A percentile compares a stretch with the other conserved stretches of the same genome.
Conservation (phyloP, 2,113 vertebrate species). For the Vombatus ursinus region DNA sequence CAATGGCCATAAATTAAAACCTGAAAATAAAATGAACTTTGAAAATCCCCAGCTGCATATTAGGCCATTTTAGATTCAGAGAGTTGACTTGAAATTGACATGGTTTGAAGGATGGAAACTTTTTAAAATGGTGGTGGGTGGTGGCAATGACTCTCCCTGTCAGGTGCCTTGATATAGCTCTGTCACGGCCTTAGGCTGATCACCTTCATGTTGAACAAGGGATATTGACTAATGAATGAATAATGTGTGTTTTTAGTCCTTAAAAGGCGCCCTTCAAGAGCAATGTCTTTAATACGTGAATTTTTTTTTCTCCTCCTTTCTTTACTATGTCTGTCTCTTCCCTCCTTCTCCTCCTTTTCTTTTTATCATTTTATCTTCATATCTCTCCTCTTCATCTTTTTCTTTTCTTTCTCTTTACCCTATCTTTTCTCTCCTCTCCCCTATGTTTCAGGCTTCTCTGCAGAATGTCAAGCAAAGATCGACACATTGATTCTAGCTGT, state of each 20-base stretch:
- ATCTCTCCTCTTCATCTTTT: slow-evolving; percentile 60
- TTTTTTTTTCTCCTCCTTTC: background rate
- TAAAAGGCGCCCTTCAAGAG: slow-evolving; percentile 76
- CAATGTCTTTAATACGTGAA: slow-evolving; percentile 79
- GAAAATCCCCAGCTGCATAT: background rate
- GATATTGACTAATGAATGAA: slow-evolving; percentile 94
- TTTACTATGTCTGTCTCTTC: background rate
- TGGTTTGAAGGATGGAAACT: slow-evolving; percentile 51
- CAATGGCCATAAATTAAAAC: slow-evolving; percentile 23
- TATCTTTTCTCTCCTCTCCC: slow-evolving; percentile 6
- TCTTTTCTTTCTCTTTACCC: slow-evolving; percentile 58
- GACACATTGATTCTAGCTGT: slow-evolving; percentile 99
- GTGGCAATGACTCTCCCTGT: slow-evolving; percentile 60
- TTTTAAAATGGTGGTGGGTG: background rate
- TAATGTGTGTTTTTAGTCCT: slow-evolving; percentile 86
- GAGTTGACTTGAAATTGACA: slow-evolving; percentile 68
- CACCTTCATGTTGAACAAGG: slow-evolving; percentile 97
- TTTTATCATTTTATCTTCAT: slow-evolving; percentile 61
- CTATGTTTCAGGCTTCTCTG: slow-evolving; percentile 95
- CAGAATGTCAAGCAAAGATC: slow-evolving; percentile 99
- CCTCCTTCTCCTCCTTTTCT: slow-evolving; percentile 56
- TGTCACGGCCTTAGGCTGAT: slow-evolving; percentile 93
- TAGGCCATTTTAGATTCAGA: slow-evolving; percentile 67
- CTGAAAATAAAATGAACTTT: background rate
- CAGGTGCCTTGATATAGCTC: slow-evolving; percentile 89